phyloP scores from a whole-genome alignment of 1,140 invertebrate genomes.

The Apis laboriosa region DNA sequence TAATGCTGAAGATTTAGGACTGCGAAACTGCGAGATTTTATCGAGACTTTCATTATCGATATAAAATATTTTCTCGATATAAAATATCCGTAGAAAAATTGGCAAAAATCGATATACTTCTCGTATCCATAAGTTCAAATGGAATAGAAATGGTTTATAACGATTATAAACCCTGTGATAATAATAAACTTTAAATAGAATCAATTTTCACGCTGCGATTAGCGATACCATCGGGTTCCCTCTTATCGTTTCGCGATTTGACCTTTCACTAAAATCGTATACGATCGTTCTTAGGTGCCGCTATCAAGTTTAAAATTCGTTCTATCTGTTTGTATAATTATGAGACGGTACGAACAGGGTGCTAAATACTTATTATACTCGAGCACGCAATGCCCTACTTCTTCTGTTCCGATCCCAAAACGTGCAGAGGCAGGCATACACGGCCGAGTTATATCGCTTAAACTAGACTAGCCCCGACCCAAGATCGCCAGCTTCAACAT shows the following conservation, averaged over 20 bases:
- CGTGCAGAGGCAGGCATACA: background rate
- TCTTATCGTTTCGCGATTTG: background rate
- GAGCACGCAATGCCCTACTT: conserved; percentile 46
- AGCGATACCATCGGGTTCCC: background rate
- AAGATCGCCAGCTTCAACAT: background rate
- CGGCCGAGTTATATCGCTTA: background rate
- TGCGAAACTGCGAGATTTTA: background rate
- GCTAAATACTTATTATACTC: conserved; percentile 41
- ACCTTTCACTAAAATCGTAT: background rate
- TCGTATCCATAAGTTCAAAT: too few relatives aligned
- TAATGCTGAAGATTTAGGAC: background rate
- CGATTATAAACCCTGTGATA: background rate
- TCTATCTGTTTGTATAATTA: conserved; percentile 16
- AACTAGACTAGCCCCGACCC: background rate
- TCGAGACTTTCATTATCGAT: background rate
- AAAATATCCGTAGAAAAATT: background rate
- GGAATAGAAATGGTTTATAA: background rate
- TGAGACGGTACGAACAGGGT: background rate
- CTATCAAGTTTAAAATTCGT: conserved; percentile 2
- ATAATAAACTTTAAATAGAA: background rate
- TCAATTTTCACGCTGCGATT: background rate
- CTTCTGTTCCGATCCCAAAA: background rate
- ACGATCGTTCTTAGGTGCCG: background rate
- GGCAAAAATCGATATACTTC: background rate
- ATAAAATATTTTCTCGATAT: too few relatives aligned